Conservation (phyloP, 1,140 invertebrate species). For the Lordiphosa collinella region DNA sequence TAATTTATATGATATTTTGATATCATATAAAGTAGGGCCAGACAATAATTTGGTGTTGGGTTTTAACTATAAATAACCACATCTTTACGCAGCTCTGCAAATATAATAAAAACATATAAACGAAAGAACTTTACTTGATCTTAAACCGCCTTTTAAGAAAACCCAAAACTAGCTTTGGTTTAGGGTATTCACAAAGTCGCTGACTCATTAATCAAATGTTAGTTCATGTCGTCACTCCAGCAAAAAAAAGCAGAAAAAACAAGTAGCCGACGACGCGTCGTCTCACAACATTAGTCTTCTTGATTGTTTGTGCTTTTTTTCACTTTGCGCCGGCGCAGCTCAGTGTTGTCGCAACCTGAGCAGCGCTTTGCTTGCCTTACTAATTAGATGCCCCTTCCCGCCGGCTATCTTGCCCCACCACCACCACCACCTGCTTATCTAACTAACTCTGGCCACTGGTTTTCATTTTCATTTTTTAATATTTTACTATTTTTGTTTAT, state of each 20-base stretch:
- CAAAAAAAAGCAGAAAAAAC: neutral
- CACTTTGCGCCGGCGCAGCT: constrained; percentile 10
- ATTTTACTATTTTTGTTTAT: neutral
- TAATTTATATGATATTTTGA: too few species aligned
- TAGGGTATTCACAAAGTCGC: neutral
- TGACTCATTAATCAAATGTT: neutral
- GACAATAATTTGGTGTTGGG: too few species aligned
- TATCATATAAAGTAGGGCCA: too few species aligned
- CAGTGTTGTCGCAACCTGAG: constrained; percentile 58
- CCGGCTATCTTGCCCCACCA: constrained; percentile 2
- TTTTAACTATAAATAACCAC: too few species aligned
- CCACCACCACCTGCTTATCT: constrained; percentile 37
- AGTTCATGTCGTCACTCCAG: constrained; percentile 2
- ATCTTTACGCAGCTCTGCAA: too few species aligned
- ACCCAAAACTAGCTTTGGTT: neutral
- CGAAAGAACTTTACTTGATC: too few species aligned
- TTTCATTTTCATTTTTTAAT: too few species aligned
- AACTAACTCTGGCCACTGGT: constrained; percentile 28
- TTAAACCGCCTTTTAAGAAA: too few species aligned
- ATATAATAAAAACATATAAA: too few species aligned
- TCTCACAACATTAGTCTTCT: constrained; percentile 65
- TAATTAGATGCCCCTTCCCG: constrained; percentile 53
- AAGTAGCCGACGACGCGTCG: constrained; percentile 1
- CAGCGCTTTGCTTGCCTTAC: constrained; percentile 40
- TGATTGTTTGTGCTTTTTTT: constrained; percentile 35